Percentiles rank a stretch among this genome's conserved stretches.
Evolutionary conservation across 2,888 invertebrate species (phyloP).

Genomic region (Meta bourneti): DNA sequence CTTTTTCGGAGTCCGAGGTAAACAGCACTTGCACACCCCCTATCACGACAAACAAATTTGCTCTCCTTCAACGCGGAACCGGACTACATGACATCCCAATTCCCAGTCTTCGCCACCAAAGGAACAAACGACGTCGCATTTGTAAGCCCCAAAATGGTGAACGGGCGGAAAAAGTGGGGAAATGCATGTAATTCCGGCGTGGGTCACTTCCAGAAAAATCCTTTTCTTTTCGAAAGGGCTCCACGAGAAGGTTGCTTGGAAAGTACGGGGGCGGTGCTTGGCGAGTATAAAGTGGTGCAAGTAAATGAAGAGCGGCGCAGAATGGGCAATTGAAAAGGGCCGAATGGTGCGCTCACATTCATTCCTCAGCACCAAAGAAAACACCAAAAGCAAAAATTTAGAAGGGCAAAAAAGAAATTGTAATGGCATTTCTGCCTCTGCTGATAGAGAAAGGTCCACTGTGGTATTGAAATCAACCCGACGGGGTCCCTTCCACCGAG

Average conservation of each 20-base stretch:
- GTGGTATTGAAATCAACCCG: conserved; percentile 34
- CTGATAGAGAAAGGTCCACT: conserved; percentile 36
- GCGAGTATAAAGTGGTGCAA: conserved; percentile 18
- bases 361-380: conserved; percentile 2
- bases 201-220: background rate
- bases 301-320: conserved; percentile 50
- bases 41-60: conserved; percentile 7
- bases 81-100: conserved; percentile 17
- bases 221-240: background rate
- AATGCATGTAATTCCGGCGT: background rate
- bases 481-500: background rate
- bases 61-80: conserved; percentile 2
- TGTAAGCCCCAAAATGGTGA: background rate
- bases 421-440: conserved; percentile 40
- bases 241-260: background rate
- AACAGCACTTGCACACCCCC: background rate
- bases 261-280: conserved; percentile 10
- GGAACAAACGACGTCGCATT: conserved; percentile 28
- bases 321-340: conserved; percentile 25
- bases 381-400: conserved; percentile 20
- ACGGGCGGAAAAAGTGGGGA: background rate
- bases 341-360: conserved; percentile 7
- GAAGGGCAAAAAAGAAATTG: background rate
- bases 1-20: background rate
- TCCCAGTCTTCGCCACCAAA: background rate